Percentiles rank a stretch among this genome's conserved stretches.
phyloP scores from a whole-genome alignment of 2,797 vertebrate species.

The Pangasius macronema region DNA sequence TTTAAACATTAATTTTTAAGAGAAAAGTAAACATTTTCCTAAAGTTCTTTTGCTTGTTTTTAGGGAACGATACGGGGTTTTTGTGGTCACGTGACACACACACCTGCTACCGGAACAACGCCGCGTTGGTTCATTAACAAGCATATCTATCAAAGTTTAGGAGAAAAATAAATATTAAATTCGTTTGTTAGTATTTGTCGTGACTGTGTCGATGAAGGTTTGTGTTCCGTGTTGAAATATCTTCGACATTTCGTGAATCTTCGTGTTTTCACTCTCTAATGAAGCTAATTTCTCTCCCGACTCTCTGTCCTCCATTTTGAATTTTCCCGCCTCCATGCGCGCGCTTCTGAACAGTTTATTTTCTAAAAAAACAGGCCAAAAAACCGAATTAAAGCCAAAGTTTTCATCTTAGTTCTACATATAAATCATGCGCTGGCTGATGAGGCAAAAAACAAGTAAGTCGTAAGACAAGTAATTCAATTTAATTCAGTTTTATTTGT shows the following conservation, averaged over 20 bases:
- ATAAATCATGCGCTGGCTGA: neutral
- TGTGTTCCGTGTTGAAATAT: neutral
- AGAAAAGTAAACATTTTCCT: neutral
- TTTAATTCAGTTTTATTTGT: no score
- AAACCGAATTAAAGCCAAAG: neutral
- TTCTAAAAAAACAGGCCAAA: neutral
- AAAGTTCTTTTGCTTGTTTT: neutral
- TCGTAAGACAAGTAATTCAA: no score
- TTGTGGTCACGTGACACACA: neutral
- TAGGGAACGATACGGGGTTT: neutral
- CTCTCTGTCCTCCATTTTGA: neutral
- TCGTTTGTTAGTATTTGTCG: neutral
- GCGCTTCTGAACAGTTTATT: no score
- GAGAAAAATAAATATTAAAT: neutral
- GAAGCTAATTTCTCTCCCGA: neutral
- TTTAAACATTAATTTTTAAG: neutral
- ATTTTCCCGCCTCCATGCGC: neutral
- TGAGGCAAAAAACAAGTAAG: neutral
- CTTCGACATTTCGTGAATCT: neutral
- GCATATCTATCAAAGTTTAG: neutral
- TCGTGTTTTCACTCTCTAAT: neutral
- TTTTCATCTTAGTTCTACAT: neutral
- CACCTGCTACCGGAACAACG: neutral
- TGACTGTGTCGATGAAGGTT: neutral
- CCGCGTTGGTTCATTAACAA: neutral